Evolutionary conservation across 2,888 invertebrate genomes (phyloP), one percentile per base, ranked within the genome.

Genomic region (Agrochola litura): DNA sequence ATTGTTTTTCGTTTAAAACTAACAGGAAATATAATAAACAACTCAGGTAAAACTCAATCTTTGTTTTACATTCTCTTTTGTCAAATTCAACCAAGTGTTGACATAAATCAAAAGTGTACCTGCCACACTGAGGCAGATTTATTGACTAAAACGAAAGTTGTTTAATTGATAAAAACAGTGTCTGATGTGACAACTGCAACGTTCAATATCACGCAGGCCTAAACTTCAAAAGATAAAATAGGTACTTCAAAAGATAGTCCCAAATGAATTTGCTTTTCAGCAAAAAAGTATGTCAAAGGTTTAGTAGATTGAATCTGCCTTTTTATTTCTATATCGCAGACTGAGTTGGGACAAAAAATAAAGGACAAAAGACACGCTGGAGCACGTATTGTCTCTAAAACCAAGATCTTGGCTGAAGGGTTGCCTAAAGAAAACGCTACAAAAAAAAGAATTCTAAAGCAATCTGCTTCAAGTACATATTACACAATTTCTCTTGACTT

Each of bases 111-210:
- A 77, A 49, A 41, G 56, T 64, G 49, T 68, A 74, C 58, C 54
- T 73, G 84, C 43, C 68, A 81, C 25, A 25, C 52, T 58, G n/a
- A 81, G 49, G 43, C 16, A 73, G 74, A 85, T 87, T 87, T 85
- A 85, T 85, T 67, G 52, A 65, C 77, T 58, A 54, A 60, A 69
- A 56, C 19, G 81, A 76, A 81, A 84, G 80, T 75, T 30, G 56
- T 61, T 37, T 37, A 65, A 56, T 70, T 73, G 43, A 73, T 64
- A 43, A 58, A 64, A 60, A 73, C 1, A 60, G 12, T 70, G 46
- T 73, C 58, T 58, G 14, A 52, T 60, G n/a, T 64, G 52, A 70
- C 49, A 25, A 63, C 14, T 58, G 19, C 61, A 58, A 25, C 16
- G 71, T 52, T 22, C 37, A 52, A 64, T 71, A 73, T 60, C 86